phyloP scores from a whole-genome alignment of 2,113 vertebrate genomes.

The Thamnaconus septentrionalis region DNA sequence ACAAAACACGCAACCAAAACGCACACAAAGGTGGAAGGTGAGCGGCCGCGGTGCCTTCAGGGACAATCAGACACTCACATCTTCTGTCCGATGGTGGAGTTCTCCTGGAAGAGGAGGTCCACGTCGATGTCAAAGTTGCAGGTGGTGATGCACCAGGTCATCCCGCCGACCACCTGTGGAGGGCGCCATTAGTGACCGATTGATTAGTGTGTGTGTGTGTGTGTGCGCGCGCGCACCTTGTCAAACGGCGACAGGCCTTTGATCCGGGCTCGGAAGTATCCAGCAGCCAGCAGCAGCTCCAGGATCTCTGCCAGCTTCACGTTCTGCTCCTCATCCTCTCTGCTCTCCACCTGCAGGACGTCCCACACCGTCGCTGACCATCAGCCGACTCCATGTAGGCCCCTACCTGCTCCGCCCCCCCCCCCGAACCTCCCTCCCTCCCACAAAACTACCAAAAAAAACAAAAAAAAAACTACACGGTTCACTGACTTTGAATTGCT shows the following conservation, averaged over 20 bases:
- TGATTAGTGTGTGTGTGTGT: background rate
- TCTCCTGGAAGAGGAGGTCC: constrained; percentile 97
- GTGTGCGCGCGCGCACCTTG: constrained; percentile 78
- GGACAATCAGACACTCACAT: constrained; percentile 80
- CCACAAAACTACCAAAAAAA: no score
- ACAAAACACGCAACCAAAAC: no score
- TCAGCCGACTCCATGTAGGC: no score
- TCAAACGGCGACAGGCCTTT: constrained; percentile 96
- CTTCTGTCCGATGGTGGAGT: constrained; percentile 98
- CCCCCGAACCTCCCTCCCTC: no score
- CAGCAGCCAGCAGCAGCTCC: constrained; percentile 94
- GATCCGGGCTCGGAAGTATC: constrained; percentile 96
- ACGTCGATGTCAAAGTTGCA: constrained; percentile 96
- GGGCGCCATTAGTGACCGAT: background rate
- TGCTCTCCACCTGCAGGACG: constrained; percentile 86
- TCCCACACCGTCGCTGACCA: background rate
- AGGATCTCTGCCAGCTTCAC: constrained; percentile 92
- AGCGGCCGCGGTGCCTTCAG: no score
- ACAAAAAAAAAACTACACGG: no score
- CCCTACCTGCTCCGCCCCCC: no score
- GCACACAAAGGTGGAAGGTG: no score
- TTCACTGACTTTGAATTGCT: no score
- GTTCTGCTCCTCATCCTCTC: constrained; percentile 96
- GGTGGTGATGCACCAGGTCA: constrained; percentile 99
- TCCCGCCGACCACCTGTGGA: constrained; percentile 92